These are phyloP conservation scores for Lithobates sylvaticus DNA, from an alignment of 2,797 vertebrate genomes.

Conservation along the genomic window DNA sequence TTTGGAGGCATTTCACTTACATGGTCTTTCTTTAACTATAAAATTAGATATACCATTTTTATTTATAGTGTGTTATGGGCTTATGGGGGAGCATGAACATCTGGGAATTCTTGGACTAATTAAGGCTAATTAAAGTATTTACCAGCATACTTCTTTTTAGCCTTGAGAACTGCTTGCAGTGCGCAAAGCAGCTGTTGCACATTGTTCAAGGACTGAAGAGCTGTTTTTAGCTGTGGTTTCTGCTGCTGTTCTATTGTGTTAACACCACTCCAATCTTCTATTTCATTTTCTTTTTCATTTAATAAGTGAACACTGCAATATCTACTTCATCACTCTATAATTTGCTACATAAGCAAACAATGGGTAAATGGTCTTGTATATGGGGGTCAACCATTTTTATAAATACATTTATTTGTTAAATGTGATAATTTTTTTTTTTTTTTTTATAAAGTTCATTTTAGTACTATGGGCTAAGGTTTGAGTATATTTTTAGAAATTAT, in stretches of 20 bases:
- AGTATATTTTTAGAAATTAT: too few relatives aligned
- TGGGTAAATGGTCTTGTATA: too few relatives aligned
- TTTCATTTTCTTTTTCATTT: not conserved
- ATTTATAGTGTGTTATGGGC: not conserved
- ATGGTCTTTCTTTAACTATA: not conserved
- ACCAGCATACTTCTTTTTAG: conserved; percentile 20
- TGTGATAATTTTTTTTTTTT: too few relatives aligned
- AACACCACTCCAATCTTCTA: not conserved
- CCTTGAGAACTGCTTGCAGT: conserved; percentile 1
- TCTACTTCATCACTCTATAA: too few relatives aligned
- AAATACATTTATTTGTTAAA: too few relatives aligned
- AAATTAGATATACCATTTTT: not conserved
- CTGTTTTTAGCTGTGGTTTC: not conserved
- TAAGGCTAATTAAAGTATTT: conserved; percentile 30
- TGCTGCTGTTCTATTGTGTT: conserved; percentile 11
- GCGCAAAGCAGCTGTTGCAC: conserved; percentile 5
- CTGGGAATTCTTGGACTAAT: conserved; percentile 27
- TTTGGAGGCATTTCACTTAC: not conserved
- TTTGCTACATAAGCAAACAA: too few relatives aligned
- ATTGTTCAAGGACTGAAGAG: not conserved
- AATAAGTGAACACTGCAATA: not conserved
- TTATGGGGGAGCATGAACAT: conserved; percentile 5
- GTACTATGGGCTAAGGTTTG: too few relatives aligned
- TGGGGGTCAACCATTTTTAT: too few relatives aligned
- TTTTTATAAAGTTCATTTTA: too few relatives aligned